These are phyloP conservation scores for Tonatia bakeri DNA, from an alignment of 2,113 vertebrate genomes.

Conservation along the genomic window DNA sequence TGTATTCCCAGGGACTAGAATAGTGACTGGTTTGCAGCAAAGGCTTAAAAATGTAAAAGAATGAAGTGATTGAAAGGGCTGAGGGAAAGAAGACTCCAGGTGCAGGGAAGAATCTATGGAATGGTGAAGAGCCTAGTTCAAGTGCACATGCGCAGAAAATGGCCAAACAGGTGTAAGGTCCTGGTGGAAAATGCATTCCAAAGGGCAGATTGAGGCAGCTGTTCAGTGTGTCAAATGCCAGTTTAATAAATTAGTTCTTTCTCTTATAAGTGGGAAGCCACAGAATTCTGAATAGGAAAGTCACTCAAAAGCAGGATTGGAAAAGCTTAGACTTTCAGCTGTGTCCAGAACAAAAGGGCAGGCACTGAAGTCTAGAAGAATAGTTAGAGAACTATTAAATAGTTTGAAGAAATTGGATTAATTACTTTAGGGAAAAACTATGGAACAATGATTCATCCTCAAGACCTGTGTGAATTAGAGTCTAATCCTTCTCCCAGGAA, in stretches of 20 bases:
- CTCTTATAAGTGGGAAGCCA: background rate
- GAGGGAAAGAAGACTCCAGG: background rate
- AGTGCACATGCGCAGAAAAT: fast-evolving
- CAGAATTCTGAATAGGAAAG: background rate
- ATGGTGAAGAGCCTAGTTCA: background rate
- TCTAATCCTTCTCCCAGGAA: background rate
- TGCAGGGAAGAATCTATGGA: background rate
- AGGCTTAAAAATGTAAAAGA: background rate
- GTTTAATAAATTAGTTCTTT: background rate
- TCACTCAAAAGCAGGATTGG: background rate
- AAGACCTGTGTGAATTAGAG: background rate
- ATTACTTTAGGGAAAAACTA: background rate
- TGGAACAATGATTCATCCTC: background rate
- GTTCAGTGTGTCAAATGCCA: background rate
- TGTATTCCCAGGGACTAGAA: background rate
- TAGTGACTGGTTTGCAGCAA: background rate
- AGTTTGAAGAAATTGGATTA: background rate
- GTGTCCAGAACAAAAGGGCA: background rate
- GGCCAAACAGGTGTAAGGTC: background rate
- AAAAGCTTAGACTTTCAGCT: background rate
- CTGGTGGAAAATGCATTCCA: background rate
- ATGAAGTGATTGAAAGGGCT: background rate
- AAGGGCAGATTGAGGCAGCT: background rate
- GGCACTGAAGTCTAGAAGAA: background rate
- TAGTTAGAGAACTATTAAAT: background rate